Percentiles rank a stretch among this genome's conserved stretches.
Evolutionary conservation across 2,797 vertebrate species (phyloP).

Genomic region (Myotis pilosus): DNA sequence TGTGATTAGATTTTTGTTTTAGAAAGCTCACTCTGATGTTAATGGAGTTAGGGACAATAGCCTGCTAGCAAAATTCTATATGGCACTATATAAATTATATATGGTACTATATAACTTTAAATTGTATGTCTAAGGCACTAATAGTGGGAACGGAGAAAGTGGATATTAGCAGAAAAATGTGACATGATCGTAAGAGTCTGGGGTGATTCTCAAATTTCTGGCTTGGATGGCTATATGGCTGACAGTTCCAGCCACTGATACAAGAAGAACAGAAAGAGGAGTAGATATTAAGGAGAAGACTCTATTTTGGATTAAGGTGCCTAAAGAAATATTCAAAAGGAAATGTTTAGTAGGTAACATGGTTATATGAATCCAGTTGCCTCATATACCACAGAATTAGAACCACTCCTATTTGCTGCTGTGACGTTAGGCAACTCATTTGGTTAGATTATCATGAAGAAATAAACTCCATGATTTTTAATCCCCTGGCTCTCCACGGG

Average conservation of each 20-base stretch:
- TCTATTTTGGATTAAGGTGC: not conserved
- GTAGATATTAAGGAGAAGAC: not conserved
- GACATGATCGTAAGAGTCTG: not conserved
- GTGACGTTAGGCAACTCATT: not conserved
- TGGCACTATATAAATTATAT: not conserved
- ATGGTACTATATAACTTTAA: constrained; percentile 13
- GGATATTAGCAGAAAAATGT: not conserved
- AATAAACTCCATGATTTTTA: not conserved
- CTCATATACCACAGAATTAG: not conserved
- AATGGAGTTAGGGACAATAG: not conserved
- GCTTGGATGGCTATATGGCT: not conserved
- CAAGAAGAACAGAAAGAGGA: not conserved
- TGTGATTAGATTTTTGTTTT: constrained; percentile 52
- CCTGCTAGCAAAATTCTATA: not conserved
- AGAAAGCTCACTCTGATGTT: not conserved
- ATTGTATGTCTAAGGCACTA: not conserved
- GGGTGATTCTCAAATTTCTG: constrained; percentile 7
- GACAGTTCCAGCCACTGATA: not conserved
- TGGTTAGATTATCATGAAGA: not conserved
- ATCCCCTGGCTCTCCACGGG: not conserved
- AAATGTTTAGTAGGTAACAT: not conserved
- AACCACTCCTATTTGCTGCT: not conserved
- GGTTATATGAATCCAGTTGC: not conserved
- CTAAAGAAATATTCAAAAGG: not conserved
- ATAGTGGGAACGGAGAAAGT: not conserved